Base-by-base conservation (phyloP, 2,888 invertebrate genomes). In the Orgyia antiqua region DNA sequence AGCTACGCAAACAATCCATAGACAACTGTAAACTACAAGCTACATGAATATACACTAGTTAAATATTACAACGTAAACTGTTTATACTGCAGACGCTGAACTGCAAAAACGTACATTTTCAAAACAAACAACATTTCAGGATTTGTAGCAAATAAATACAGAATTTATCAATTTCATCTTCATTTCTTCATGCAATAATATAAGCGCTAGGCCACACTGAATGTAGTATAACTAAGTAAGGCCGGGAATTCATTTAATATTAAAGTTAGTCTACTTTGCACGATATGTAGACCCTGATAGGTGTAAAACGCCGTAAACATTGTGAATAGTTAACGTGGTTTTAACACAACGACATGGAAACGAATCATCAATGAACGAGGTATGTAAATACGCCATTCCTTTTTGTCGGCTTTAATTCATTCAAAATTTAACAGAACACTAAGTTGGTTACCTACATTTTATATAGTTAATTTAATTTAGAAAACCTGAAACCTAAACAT, bases 121-220 rank as follows among this genome's bases (percentile, higher is more conserved):
- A 13, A 21, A 27, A 26, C 18, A 18, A 31, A 31, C 29, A 19
- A n/a, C 13, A 13, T 15, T 12, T 17, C 20, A 8, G 18, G 26
- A 12, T 19, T 17, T 31, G 21, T 29, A 24, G 30, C 19, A 19
- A 33, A 24, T 32, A 15, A 24, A 18, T 15, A 25, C 15, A 33
- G 29, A 33, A 29, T 39, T 36, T 27, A 36, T 39, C 27, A 39
- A 32, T 35, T 37, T 42, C 20, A 34, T 37, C 24, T 36, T 33
- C 26, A 28, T n/a, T n/a, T n/a, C n/a, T n/a, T n/a, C n/a, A n/a
- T n/a, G n/a, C n/a, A n/a, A n/a, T n/a, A n/a, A n/a, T 25, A 29
- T 29, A 32, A 30, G 27, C 25, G 6, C 27, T 31, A 34, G 34
- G 31, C 36, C 23, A 23, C 17, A 24, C 27, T 32, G 29, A 29